phyloP scores from a whole-genome alignment of 2,797 vertebrate species.

The Malurus splendens region DNA sequence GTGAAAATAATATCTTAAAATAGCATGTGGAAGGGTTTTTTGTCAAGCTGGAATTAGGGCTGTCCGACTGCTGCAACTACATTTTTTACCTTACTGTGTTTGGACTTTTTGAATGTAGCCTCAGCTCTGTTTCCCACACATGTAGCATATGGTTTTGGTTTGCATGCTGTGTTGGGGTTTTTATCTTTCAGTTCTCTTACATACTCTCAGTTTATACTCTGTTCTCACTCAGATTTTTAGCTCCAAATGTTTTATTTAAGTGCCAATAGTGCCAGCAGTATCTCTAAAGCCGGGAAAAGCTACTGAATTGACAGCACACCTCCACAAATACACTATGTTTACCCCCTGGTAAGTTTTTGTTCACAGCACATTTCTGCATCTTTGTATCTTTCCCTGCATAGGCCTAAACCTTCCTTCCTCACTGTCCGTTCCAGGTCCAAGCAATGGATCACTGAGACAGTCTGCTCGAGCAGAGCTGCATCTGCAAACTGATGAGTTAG shows the following conservation, averaged over 20 bases:
- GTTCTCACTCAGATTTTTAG: neutral
- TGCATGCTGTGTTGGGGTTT: neutral
- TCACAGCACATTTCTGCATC: neutral
- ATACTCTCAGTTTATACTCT: neutral
- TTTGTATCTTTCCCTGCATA: neutral
- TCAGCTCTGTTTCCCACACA: neutral
- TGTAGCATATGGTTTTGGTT: neutral
- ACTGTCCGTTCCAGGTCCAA: rapidly evolving
- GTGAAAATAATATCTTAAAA: neutral
- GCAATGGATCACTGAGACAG: neutral
- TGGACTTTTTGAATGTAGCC: neutral
- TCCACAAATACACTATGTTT: rapidly evolving
- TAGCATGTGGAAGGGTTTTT: neutral
- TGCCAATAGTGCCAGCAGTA: neutral
- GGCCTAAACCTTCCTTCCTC: neutral
- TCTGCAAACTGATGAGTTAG: neutral
- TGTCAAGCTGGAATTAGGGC: neutral
- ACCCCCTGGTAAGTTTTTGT: neutral
- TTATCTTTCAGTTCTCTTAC: neutral
- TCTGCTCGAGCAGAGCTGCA: neutral
- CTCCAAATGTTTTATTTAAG: neutral
- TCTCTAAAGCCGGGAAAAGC: neutral
- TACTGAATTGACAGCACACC: neutral
- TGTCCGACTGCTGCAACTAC: neutral
- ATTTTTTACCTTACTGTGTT: neutral